Base-by-base conservation (phyloP, 2,888 invertebrate species). In the Nephrocerus scutellatus region DNA sequence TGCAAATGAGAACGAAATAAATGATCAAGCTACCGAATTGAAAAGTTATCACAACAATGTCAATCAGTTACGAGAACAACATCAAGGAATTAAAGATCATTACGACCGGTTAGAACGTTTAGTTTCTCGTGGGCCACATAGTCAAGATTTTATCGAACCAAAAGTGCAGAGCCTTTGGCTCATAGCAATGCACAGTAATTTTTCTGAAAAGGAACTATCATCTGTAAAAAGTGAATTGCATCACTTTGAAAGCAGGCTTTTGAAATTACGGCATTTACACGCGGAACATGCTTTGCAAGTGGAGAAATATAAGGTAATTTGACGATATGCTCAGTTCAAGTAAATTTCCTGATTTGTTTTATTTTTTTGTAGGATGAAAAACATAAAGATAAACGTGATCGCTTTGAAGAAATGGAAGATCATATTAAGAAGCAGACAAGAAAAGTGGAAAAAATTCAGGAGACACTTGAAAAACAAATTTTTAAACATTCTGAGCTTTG, bases 151-250 rank as follows among this genome's bases (percentile, higher is more conserved):
- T 61, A 76, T 87, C 28, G 93, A 95, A 58, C 87, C 89, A 0
- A 86, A 89, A 70, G 92, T 93, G 2, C 84, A 88, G 63, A 84
- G 83, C 1, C 69, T 95, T 20, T 95, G 93, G 93, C 79, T 77
- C 51, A 71, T 86, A 40, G 93, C 92, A 3, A 62, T 81, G 13
- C 75, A 82, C 36, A 79, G 81, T 9, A 84, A 89, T 62, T 93
- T 95, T 65, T 77, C 82, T 15, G 72, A 77, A 1, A 80, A 83
- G 43, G 92, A 93, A 67, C 71, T 93, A 9, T 79, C 80, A 39
- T 90, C 90, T 0, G 72, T 95, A 30, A 84, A 84, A 73, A 84
- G 82, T 41, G 93, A 95, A 63, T 70, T 95, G 47, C 60, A 64
- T 51, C 69, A 68, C 64, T 93, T 91, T 65, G 91, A 95, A 70